phyloP scores from a whole-genome alignment of 2,113 vertebrate species.

The Odontesthes bonariensis region DNA sequence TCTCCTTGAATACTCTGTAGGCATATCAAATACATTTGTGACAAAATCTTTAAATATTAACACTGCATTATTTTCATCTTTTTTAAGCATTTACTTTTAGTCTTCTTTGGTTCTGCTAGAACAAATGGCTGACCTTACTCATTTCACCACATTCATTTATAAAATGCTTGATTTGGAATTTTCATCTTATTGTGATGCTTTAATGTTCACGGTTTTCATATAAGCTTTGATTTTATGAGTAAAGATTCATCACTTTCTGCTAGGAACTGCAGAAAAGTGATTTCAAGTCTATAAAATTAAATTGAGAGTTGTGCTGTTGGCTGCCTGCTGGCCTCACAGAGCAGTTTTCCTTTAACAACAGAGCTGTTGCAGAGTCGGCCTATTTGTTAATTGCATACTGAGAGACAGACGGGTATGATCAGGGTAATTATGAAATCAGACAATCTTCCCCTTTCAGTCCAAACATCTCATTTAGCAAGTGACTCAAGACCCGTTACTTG shows the following conservation, averaged over 20 bases:
- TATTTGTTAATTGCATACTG: constrained; percentile 67
- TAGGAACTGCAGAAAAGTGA: constrained; percentile 27
- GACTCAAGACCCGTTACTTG: constrained; percentile 49
- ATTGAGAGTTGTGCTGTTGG: constrained; percentile 43
- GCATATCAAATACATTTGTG: too few species aligned
- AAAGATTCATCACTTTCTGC: constrained; percentile 15
- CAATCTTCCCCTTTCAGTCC: constrained; percentile 71
- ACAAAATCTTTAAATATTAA: too few species aligned
- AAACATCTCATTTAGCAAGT: constrained; percentile 76
- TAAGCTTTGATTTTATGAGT: constrained; percentile 39
- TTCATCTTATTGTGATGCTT: too few species aligned
- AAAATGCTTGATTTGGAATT: too few species aligned
- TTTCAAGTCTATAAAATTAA: constrained; percentile 33
- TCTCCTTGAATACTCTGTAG: too few species aligned
- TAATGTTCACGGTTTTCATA: constrained; percentile 40
- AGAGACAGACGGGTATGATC: constrained; percentile 71
- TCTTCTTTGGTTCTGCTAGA: too few species aligned
- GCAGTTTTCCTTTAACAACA: constrained; percentile 32
- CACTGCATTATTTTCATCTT: too few species aligned
- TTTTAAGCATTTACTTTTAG: too few species aligned
- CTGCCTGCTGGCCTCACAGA: constrained; percentile 31
- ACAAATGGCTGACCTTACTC: too few species aligned
- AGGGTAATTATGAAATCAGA: constrained; percentile 79
- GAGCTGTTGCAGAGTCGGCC: constrained; percentile 46
- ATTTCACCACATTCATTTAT: too few species aligned